Evolutionary conservation across 2,797 vertebrate species (phyloP), one percentile per base, ranked within the genome.

Genomic region (Gastrophryne carolinensis): DNA sequence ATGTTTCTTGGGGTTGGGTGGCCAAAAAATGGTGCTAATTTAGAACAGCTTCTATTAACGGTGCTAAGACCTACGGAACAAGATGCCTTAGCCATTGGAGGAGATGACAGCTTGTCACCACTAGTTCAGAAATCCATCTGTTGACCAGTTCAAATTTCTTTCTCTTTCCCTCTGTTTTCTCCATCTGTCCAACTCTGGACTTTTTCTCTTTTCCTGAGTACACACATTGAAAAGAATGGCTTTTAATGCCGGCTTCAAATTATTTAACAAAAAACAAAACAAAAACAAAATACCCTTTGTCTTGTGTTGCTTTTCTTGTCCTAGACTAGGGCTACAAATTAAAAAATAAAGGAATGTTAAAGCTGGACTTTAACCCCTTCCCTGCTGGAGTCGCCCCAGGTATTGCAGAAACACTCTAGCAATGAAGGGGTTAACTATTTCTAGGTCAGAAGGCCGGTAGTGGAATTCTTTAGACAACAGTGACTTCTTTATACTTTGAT

Each of bases 1-100:
- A 91, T 88, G 86, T 82, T 90, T 91, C 87, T 83, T 89, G 27
- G 75, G 75, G 39, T 64, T 71, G 75, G 68, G 75, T 50, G 90
- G 91, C 93, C 85, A 85, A 50, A 71, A 60, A 60, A 47, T 94
- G 95, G 94, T 94, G 95, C 95, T 97, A 94, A 94, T 91, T 88
- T 93, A 95, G 90, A 86, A 89, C 81, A 93, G 89, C 78, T 78
- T 89, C 88, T 88, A 91, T 88, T 92, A 92, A 95, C 73, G 96
- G 97, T 98, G 97, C 97, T 98, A 96, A 91, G 84, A 81, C 49
- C 79, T 73, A 85, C 27, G 24, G 10, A 57, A 56, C 49, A 78
- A 86, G 80, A 84, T 9, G 75, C 87, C 83, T 85, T 56, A 65
- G 39, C 11, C 17, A 37, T 39, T 17, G 60, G 75, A 78, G 75